phyloP scores from a whole-genome alignment of 1,140 invertebrate species.

The Listronotus bonariensis region DNA sequence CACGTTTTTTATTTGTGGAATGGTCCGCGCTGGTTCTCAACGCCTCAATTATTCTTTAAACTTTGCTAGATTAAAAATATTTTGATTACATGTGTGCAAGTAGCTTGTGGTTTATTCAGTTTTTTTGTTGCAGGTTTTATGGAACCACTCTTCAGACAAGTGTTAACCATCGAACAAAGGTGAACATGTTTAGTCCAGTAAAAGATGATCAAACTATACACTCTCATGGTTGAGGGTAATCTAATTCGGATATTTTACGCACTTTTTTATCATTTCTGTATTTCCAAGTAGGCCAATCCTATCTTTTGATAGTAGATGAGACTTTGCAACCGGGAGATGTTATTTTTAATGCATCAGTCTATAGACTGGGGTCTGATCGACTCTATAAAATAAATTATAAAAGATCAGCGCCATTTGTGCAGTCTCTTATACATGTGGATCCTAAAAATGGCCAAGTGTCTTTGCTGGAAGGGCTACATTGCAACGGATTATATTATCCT shows the following conservation, averaged over 20 bases:
- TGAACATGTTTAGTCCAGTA: conserved; percentile 34
- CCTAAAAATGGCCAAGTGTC: conserved; percentile 74
- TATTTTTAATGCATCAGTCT: conserved; percentile 82
- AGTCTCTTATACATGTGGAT: conserved; percentile 75
- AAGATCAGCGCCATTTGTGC: conserved; percentile 79
- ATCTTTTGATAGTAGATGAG: conserved; percentile 75
- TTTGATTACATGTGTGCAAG: no score
- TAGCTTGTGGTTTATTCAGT: background rate
- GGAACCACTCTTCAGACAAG: background rate
- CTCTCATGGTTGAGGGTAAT: conserved; percentile 42
- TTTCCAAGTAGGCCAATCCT: conserved; percentile 50
- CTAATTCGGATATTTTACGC: conserved; percentile 14
- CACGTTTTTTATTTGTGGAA: no score
- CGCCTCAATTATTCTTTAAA: no score
- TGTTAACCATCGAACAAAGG: background rate
- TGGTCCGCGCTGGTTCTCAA: no score
- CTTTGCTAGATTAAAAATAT: no score
- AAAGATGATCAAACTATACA: conserved; percentile 41
- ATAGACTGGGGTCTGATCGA: conserved; percentile 71
- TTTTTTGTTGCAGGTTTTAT: conserved; percentile 16
- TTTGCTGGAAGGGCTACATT: conserved; percentile 72
- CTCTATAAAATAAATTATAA: conserved; percentile 77
- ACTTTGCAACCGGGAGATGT: conserved; percentile 67
- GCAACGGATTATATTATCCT: conserved; percentile 80
- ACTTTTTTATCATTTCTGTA: conserved; percentile 39